Evolutionary conservation across 2,888 invertebrate species (phyloP), one percentile per base, ranked within the genome.

Genomic region (Rotaria magnacalcarata): DNA sequence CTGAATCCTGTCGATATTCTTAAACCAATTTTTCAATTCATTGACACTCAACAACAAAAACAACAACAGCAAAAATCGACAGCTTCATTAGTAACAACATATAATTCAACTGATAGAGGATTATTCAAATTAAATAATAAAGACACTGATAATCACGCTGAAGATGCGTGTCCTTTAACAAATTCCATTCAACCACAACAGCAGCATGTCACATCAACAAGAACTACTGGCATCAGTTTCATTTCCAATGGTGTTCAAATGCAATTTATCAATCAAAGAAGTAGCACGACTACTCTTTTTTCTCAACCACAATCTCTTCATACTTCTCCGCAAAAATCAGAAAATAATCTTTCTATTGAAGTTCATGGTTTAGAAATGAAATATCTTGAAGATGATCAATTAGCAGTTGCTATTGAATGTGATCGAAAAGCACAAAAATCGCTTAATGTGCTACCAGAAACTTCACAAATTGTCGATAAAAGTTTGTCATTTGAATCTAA

Each of bases 361-460:
- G 89, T 90, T 47, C 90, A 90, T 87, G 89, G 90, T 34, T 89
- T 91, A 88, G 90, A 91, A 8, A 89, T 91, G 90, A 91, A 91
- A 87, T 91, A 91, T 88, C 89, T 91, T 21, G 89, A 88, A 75
- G 90, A 91, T 88, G 90, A 90, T 60, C 90, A 91, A 85, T 89
- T 91, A 8, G 89, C 90, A 5, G 67, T 34, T 34, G 67, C 67
- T 34, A 47, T 80, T 47, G 47, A 80, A 80, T 80, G 24, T 47
- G 43, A 43, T 47, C 43, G 47, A 47, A 24, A 43, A 80, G 11
- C 47, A 24, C 80, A 80, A 47, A 47, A 47, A 24, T 3, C 80
- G 24, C 11, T 41, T 1, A 24, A 41, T 47, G 5, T 11, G 24
- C 3, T 11, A 47, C 80, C 43, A 24, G n/a, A 80, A 80, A 10